A percentile compares a stretch with the other conserved stretches of the same genome.
Evolutionary conservation across 30 jellyfish, hydroid and myxozoan genomes (phyloP).

Genomic region (Sanderia malayensis): DNA sequence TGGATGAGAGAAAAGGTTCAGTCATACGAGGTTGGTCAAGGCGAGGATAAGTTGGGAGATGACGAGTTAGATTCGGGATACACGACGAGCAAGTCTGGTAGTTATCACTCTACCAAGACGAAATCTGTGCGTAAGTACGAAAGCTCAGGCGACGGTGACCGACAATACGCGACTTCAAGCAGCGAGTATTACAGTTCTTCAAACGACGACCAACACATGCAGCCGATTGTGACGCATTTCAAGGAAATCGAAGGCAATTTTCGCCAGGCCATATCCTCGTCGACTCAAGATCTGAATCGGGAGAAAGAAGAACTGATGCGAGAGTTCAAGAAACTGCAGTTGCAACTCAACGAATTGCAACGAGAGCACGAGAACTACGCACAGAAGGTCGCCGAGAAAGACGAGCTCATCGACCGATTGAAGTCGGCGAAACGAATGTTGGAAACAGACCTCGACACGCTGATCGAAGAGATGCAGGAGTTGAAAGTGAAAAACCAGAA

Average conservation of each 20-base stretch:
- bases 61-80: constrained; percentile 61
- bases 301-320: constrained; percentile 93
- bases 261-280: constrained; percentile 69
- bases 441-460: constrained; percentile 68
- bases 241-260: constrained; percentile 72
- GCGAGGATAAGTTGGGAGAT: constrained; percentile 30
- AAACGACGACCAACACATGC: constrained; percentile 62
- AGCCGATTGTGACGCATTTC: constrained; percentile 73
- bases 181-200: constrained; percentile 73
- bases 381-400: constrained; percentile 77
- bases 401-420: constrained; percentile 70
- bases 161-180: constrained; percentile 53
- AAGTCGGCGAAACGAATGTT: constrained; percentile 69
- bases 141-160: constrained; percentile 64
- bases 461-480: constrained; percentile 60
- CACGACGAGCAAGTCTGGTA: constrained; percentile 38
- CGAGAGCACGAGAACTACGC: constrained; percentile 89
- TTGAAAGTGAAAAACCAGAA: constrained; percentile 65
- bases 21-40: constrained; percentile 30
- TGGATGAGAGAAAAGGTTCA: constrained; percentile 75
- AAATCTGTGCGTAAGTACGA: constrained; percentile 53
- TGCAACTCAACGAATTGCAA: constrained; percentile 70
- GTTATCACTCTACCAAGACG: constrained; percentile 50
- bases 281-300: constrained; percentile 55
- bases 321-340: constrained; percentile 77